Base-by-base conservation (phyloP, 1,140 invertebrate genomes). In the Chironomus tepperi region DNA sequence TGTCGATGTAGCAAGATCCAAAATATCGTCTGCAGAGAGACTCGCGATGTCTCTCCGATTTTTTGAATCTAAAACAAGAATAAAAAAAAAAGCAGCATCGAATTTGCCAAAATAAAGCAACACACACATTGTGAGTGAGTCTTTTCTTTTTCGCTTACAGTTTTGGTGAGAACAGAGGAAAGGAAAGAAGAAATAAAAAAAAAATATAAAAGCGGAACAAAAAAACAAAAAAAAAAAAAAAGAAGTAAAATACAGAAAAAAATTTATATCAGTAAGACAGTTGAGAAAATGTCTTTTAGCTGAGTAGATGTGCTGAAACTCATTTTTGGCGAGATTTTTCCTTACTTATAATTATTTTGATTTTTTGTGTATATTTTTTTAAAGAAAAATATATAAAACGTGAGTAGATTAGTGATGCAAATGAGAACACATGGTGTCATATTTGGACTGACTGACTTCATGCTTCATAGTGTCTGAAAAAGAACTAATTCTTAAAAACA, bases 311-410 rank as follows among this genome's bases (percentile, higher is more conserved):
- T 57, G 47, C 43, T 57, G 12, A 57, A 57, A 57, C 9, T 57
- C 47, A n/a, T 57, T 47, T 57, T 57, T n/a, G 47, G n/a, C n/a
- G 12, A 57, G 47, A 57, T 57, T 57, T 57, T 47, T 57, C n/a
- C 12, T 57, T 57, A 57, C 12, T 57, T 57, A 57, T 57, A 57
- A 57, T 57, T 57, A n/a, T 57, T 57, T 57, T n/a, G 12, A 57
- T 57, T 57, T 47, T 57, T 57, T 57, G 47, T 57, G 47, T 57
- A n/a, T 57, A 57, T n/a, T n/a, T 57, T n/a, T 57, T n/a, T 57
- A 12, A 57, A 47, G 43, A 47, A 47, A 47, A 47, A 5, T 47
- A 47, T 12, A 47, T 9, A 47, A 57, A 57, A 57, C 12, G 47
- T 57, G 47, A 57, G 47, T 57, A 57, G 12, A 57, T 57, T 15